These are phyloP conservation scores for Psittacula echo DNA, from an alignment of 2,797 vertebrate species.

Conservation along the genomic window DNA sequence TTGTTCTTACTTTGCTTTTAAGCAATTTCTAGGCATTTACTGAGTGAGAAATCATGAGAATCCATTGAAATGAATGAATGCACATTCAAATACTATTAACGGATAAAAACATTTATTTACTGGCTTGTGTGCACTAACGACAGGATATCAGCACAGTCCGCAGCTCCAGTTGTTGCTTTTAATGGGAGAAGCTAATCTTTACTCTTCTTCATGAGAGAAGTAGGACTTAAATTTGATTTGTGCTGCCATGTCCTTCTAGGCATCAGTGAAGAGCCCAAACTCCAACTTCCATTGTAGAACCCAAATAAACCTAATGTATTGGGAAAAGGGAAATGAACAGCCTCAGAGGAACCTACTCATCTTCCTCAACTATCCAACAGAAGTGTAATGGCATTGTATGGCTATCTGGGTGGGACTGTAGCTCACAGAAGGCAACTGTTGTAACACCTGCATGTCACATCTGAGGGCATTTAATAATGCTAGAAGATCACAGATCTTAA, in stretches of 20 bases:
- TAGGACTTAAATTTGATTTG: background rate
- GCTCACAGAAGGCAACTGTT: background rate
- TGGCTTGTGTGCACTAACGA: background rate
- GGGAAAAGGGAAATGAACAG: background rate
- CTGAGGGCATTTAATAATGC: background rate
- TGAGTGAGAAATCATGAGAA: background rate
- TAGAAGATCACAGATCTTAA: background rate
- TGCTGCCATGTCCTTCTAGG: background rate
- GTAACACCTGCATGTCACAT: background rate
- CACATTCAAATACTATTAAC: background rate
- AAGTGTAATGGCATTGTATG: background rate
- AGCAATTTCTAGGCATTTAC: slow-evolving; percentile 9
- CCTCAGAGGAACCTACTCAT: background rate
- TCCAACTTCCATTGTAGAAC: background rate
- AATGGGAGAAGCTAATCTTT: background rate
- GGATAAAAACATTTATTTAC: background rate
- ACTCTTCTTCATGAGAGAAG: background rate
- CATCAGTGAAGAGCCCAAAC: background rate
- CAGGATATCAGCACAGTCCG: background rate
- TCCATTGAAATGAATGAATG: background rate
- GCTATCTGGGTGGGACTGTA: background rate
- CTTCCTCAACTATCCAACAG: background rate
- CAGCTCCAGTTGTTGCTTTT: background rate
- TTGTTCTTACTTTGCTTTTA: background rate
- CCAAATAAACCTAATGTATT: background rate